Base-by-base conservation (phyloP, 92 coral and sea anemone species). In the Montipora capitata region DNA sequence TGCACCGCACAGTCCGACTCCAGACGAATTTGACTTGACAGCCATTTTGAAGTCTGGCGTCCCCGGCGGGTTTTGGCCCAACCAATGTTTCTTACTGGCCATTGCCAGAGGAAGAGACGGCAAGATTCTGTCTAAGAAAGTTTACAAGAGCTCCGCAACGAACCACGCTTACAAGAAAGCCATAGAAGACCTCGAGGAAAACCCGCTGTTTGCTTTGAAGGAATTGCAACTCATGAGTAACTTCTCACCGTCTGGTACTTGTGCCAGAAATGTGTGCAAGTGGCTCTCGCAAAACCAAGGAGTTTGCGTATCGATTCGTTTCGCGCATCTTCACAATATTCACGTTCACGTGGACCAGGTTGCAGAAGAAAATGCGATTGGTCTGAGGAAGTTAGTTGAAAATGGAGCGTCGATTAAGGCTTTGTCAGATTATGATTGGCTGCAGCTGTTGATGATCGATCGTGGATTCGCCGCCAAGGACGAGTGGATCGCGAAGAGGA, bases 381-480 rank as follows among this genome's bases (percentile, higher is more conserved):
- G 89, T 39, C 40, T 85, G 68, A 74, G 76, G 49, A 85, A 77
- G 89, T 38, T 85, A 74, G 82, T 52, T 17, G 76, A 85, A 56
- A 76, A 67, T 27, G 89, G 89, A 41, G 68, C 27, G 20, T 56
- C 65, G 18, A 56, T 85, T 1, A 76, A 77, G 66, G 68, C 89
- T 6, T 68, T 85, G 11, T 85, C 89, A 2, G 89, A 75, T 40
- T 85, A 85, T 62, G 89, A 85, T 43, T 85, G 89, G 89, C 74
- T 85, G 8, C 89, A 85, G 83, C 76, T 85, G 52, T 13, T 76
- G 64, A 75, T 85, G 89, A 66, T 85, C 68, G 89, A 85, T 49
- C 89, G 89, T 16, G 89, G 89, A 27, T 85, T 85, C 44, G 89
- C 82, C 2, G 89, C 89, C 42, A 85, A 85, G 83, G 89, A 85